phyloP scores from a whole-genome alignment of 2,888 invertebrate genomes.

The Hymenopus coronatus region DNA sequence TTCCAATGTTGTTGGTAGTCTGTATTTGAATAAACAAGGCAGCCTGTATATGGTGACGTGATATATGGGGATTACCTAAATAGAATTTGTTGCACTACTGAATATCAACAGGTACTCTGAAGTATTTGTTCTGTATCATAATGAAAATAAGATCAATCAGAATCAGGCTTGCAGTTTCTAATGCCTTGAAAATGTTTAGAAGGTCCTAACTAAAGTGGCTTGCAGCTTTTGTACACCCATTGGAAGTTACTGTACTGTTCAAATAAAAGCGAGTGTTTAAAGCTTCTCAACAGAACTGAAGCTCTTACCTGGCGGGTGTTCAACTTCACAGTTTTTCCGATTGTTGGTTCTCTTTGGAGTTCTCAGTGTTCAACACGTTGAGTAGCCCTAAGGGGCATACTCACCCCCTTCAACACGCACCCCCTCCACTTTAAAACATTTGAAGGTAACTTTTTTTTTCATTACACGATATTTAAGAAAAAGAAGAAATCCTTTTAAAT shows the following conservation, averaged over 20 bases:
- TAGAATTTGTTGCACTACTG: too few species aligned
- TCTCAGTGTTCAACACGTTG: not conserved
- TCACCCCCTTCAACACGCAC: not conserved
- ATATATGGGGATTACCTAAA: not conserved
- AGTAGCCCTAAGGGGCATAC: not conserved
- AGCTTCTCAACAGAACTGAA: not conserved
- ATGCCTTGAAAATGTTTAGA: not conserved
- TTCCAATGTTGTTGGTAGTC: not conserved
- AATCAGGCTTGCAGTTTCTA: not conserved
- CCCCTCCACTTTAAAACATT: not conserved
- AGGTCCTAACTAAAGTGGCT: not conserved
- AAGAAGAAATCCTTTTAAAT: conserved; percentile 7
- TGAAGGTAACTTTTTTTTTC: not conserved
- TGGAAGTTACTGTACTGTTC: not conserved
- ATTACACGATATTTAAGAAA: conserved; percentile 7
- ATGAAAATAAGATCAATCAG: not conserved
- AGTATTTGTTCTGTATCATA: not conserved
- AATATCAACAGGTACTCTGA: too few species aligned
- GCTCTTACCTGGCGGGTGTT: not conserved
- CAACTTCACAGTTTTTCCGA: not conserved
- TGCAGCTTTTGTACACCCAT: not conserved
- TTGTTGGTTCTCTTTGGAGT: not conserved
- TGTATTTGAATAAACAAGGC: not conserved
- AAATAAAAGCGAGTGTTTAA: not conserved
- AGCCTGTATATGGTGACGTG: not conserved